Conservation (phyloP, 92 coral and sea anemone genomes). For the Porites cylindrica region DNA sequence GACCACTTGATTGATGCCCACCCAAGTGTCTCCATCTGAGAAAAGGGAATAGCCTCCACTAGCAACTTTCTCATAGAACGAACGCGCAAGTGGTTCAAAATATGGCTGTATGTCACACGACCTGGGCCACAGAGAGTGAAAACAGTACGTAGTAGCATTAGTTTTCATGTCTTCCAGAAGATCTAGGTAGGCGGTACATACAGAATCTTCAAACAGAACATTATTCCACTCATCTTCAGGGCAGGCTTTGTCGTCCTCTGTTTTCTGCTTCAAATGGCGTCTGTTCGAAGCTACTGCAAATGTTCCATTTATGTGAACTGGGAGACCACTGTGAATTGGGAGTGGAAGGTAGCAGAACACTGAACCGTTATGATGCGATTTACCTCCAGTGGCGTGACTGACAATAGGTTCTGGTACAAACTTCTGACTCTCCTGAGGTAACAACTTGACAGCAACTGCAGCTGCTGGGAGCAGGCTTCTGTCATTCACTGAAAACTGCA, state of each 20-base stretch:
- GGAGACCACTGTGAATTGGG: constrained; percentile 87
- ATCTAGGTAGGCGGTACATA: constrained; percentile 68
- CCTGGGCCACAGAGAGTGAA: constrained; percentile 71
- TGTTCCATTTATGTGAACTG: constrained; percentile 82
- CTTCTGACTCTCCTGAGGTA: not conserved
- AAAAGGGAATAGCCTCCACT: constrained; percentile 2
- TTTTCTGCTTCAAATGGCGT: no score
- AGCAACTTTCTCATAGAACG: constrained; percentile 51
- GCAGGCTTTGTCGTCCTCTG: no score
- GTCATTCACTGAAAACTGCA: constrained; percentile 57
- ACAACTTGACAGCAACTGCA: constrained; percentile 78
- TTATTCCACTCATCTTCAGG: no score
- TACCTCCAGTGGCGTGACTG: not conserved
- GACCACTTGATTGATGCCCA: constrained; percentile 44
- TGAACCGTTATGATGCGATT: constrained; percentile 33
- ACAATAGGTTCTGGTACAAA: constrained; percentile 39
- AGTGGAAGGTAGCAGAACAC: constrained; percentile 94
- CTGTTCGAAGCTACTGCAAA: no score
- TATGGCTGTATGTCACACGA: constrained; percentile 2
- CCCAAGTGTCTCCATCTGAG: constrained; percentile 76
- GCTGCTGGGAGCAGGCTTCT: constrained; percentile 82
- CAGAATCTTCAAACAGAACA: no score
- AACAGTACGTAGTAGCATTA: not conserved
- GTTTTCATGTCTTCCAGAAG: constrained; percentile 68
- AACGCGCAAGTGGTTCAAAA: constrained; percentile 41